Evolutionary conservation across 2,113 vertebrate genomes (phyloP), one percentile per base, ranked within the genome.

Genomic region (Alligator sinensis): DNA sequence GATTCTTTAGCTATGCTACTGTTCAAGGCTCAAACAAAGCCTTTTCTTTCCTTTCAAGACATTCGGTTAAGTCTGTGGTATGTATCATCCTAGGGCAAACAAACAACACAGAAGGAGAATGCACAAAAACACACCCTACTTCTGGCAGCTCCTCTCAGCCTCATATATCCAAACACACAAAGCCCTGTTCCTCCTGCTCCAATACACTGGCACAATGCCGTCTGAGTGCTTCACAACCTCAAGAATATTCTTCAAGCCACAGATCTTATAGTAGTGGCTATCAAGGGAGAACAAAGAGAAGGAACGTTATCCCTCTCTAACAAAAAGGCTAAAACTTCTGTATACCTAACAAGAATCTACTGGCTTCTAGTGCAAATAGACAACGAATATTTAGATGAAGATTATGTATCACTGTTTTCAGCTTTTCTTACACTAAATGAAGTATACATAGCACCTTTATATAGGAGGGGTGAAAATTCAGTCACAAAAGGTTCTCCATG

Each of bases 211-310:
- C 12, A 11, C 22, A 30, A 47, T 47, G 47, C 47, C 47, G 47
- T 47, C 47, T 47, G 47, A 30, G 8, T 9, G 64, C 6, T 55
- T 22, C 3, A 2, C 4, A 80, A 57, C 28, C 61, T 21, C 7
- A 38, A 5, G n/a, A 18, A 47, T 0, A 0, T 14, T 30, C 9
- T 9, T 25, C 2, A 6, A 2, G 0, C 75, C 4, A 9, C 6
- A 9, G 12, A 24, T 60, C 16, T 34, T 17, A 18, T 14, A 58
- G 68, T 3, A 12, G 22, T 2, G 15, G 57, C 66, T 34, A 79
- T 80, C 28, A 38, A 58, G 30, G 66, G 70, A 25, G 76, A 59
- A 1, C 5, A 54, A 72, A 80, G 27, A 66, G 11, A 59, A 83
- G 85, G 24, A 82, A 63, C 16, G 54, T 27, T 18, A 17, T 64